A percentile compares a stretch with the other conserved stretches of the same genome.
Evolutionary conservation across 2,113 vertebrate species (phyloP).

Genomic region (Ciconia stormi): DNA sequence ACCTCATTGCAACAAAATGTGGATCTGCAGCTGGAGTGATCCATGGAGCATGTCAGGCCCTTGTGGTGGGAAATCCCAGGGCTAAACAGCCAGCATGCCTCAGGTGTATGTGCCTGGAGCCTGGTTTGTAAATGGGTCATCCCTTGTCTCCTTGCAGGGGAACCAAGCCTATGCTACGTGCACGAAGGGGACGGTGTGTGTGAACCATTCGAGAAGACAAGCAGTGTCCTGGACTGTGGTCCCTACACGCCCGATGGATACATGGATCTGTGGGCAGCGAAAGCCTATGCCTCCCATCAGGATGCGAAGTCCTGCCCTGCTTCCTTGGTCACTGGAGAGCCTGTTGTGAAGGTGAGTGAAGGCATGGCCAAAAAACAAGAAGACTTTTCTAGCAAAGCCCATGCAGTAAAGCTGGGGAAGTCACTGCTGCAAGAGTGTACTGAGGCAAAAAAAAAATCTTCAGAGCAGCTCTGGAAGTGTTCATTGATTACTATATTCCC

Average conservation of each 20-base stretch:
- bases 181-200: constrained; percentile 86
- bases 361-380: background rate
- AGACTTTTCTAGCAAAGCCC: background rate
- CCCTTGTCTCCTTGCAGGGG: constrained; percentile 75
- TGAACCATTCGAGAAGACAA: constrained; percentile 85
- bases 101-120: background rate
- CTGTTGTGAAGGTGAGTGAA: constrained; percentile 80
- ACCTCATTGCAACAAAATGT: accelerated
- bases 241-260: constrained; percentile 85
- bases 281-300: constrained; percentile 82
- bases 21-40: background rate
- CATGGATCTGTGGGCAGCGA: constrained; percentile 86
- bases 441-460: background rate
- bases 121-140: background rate
- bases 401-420: background rate
- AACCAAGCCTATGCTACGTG: constrained; percentile 90
- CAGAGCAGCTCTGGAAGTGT: background rate
- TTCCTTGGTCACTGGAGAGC: constrained; percentile 83
- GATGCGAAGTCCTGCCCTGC: constrained; percentile 81
- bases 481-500: background rate
- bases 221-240: constrained; percentile 85
- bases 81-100: background rate
- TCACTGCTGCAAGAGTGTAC: background rate
- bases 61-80: background rate
- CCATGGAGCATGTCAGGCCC: background rate